Percentiles rank a stretch among this genome's conserved stretches.
Conservation (phyloP, 2,888 invertebrate genomes). For the Pristionchus maxplancki region DNA sequence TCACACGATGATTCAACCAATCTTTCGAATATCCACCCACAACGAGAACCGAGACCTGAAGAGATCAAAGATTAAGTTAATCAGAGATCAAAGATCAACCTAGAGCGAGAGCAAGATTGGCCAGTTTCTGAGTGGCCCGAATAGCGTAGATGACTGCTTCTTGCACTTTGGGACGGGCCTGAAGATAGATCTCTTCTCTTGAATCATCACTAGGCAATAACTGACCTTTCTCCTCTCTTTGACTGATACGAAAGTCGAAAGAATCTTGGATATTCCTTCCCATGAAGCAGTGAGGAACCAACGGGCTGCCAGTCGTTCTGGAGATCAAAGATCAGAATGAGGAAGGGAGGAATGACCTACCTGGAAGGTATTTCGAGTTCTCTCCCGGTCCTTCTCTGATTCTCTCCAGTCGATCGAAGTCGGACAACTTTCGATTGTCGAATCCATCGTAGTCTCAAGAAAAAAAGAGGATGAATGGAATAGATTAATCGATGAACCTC, state of each 20-base stretch:
- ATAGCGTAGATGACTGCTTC: conserved; percentile 64
- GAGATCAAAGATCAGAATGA: conserved; percentile 5
- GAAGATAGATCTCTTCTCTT: background rate
- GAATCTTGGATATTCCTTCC: conserved; percentile 61
- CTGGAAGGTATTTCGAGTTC: conserved; percentile 34
- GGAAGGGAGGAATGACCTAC: background rate
- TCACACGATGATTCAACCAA: conserved; percentile 92
- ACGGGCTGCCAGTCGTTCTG: conserved; percentile 59
- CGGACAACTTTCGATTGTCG: conserved; percentile 61
- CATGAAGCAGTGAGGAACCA: conserved; percentile 64
- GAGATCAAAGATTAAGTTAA: conserved; percentile 12
- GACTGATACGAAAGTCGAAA: conserved; percentile 62
- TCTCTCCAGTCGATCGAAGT: conserved; percentile 60
- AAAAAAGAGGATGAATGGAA: too few species aligned
- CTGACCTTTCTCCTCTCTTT: conserved; percentile 54
- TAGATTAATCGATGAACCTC: background rate
- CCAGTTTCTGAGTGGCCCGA: conserved; percentile 61
- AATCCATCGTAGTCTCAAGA: conserved; percentile 62
- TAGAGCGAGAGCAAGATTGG: conserved; percentile 61
- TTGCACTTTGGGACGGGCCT: conserved; percentile 56
- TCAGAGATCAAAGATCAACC: conserved; percentile 53
- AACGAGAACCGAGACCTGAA: conserved; percentile 88
- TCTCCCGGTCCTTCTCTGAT: conserved; percentile 54
- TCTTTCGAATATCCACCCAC: conserved; percentile 90
- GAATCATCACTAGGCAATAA: background rate